Base-by-base conservation (phyloP, 1,140 invertebrate genomes). In the Drosophila kanapiae region DNA sequence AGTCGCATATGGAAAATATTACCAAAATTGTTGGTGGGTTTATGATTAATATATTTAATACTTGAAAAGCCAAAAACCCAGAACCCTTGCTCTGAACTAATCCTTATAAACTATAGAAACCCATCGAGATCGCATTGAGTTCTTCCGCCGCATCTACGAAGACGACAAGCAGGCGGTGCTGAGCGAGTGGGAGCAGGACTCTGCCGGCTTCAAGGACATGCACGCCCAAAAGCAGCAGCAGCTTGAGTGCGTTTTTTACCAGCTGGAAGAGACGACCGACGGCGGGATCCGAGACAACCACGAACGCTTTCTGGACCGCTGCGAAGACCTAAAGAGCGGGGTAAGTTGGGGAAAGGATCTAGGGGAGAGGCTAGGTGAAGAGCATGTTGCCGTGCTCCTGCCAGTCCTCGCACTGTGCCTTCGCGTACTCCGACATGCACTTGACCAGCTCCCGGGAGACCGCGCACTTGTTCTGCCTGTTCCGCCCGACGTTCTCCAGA, bases 1-100 rank as follows among this genome's bases (percentile, higher is more conserved):
- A 96, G 72, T 94, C 95, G 0, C 96, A 97, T 80, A 95, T 96
- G 38, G 94, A 95, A 63, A 95, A 94, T 43, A 94, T 97, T 16
- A 94, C 95, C 75, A 93, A 94, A 78, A 95, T 96, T 77, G 94
- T 96, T 58, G 94, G 96, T 96, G 93, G 88, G 78, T 53, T 35
- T 54, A 54, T 37, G 18, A 13, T 18, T 35, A 8, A 18, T 4
- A 35, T 33, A 18, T 13, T 53, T 35, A 18, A 53, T 8, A 6
- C 6, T 31, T 10, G n/a, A 18, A 3, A 59, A 13, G 4, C 27
- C 8, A 16, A 38, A 53, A 56, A 33, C 10, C 37, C 11, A 61
- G 10, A 23, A 47, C 48, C 16, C 6, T 16, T n/a, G 2, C 4
- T 4, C 8, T 4, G 3, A 27, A 33, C 43, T 16, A 23, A n/a